A percentile compares a stretch with the other conserved stretches of the same genome.
Conservation (phyloP, 2,797 vertebrate genomes). For the Tachyglossus aculeatus region DNA sequence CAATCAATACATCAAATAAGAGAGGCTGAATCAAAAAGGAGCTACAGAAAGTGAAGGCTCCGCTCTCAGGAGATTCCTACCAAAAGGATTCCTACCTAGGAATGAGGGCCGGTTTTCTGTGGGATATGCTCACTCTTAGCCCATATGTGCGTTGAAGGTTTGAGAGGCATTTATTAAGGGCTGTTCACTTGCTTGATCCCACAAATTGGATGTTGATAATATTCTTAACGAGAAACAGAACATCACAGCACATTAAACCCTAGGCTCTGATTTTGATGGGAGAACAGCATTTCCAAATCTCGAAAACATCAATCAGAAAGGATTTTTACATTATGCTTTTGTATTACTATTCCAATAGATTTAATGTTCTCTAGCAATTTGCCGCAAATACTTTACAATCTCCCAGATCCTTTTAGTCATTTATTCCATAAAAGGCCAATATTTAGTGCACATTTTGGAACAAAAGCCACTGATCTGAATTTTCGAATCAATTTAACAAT, state of each 20-base stretch:
- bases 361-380: constrained; percentile 38
- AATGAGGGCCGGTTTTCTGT: too few relatives aligned
- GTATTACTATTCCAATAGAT: constrained; percentile 33
- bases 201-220: background rate
- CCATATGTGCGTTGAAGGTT: too few relatives aligned
- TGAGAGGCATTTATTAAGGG: too few relatives aligned
- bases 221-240: background rate
- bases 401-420: constrained; percentile 39
- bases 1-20: too few relatives aligned
- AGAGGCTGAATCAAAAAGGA: too few relatives aligned
- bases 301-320: constrained; percentile 17
- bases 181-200: background rate
- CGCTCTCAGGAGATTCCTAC: too few relatives aligned
- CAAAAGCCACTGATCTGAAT: constrained; percentile 34
- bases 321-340: background rate
- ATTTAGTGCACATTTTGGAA: constrained; percentile 42
- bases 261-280: constrained; percentile 22
- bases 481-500: constrained; percentile 35
- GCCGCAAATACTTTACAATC: constrained; percentile 26
- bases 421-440: constrained; percentile 13
- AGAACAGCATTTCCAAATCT: background rate
- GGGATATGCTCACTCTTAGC: too few relatives aligned
- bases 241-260: constrained; percentile 4
- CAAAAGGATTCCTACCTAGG: too few relatives aligned
- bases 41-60: too few relatives aligned